Conservation (phyloP, 2,797 vertebrate species). For the Anguilla marmorata region DNA sequence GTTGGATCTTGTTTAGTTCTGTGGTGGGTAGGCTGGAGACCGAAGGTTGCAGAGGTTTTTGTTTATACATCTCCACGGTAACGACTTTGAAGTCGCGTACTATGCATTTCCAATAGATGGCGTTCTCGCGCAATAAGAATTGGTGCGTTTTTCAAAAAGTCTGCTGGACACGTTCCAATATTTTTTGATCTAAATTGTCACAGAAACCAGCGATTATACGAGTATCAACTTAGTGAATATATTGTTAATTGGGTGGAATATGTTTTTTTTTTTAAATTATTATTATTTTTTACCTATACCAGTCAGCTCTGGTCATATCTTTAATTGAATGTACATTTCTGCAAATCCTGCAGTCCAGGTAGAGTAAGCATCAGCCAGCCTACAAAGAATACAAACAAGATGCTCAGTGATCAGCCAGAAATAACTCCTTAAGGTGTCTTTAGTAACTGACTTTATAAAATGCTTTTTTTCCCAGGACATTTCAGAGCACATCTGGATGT, state of each 20-base stretch:
- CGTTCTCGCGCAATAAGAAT: neutral
- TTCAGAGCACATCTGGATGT: neutral
- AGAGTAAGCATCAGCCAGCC: no score
- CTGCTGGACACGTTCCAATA: neutral
- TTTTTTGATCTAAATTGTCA: neutral
- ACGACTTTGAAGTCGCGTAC: slow-evolving; percentile 1
- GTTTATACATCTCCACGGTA: slow-evolving; percentile 20
- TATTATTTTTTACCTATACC: no score
- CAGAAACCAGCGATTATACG: no score
- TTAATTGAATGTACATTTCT: neutral
- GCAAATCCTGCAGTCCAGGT: neutral
- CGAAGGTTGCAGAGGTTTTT: neutral
- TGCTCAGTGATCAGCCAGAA: neutral
- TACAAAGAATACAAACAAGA: neutral
- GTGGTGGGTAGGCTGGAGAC: neutral
- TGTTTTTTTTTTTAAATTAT: no score
- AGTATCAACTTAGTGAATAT: no score
- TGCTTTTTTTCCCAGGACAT: neutral
- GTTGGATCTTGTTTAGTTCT: neutral
- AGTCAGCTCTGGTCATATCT: no score
- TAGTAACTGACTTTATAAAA: neutral
- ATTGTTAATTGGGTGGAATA: no score
- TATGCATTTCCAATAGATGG: slow-evolving; percentile 1
- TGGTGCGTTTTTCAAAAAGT: neutral
- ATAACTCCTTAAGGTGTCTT: neutral